Percentiles rank a stretch among this genome's conserved stretches.
Evolutionary conservation across 2,888 invertebrate species (phyloP).

Genomic region (Adelphocoris suturalis): DNA sequence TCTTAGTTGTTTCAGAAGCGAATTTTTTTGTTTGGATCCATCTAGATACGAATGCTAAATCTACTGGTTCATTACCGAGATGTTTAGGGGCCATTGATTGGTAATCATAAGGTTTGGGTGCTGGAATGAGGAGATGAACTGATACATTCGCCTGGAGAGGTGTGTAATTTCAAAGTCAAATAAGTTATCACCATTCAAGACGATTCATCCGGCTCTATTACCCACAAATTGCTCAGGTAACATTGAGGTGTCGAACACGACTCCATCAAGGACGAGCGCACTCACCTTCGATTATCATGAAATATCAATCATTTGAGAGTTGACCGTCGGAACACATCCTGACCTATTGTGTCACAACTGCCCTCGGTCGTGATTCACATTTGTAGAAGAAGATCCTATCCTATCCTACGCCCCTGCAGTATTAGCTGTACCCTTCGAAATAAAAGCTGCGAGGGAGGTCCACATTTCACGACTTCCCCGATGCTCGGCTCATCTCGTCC

Average conservation of each 20-base stretch:
- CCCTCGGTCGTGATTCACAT: conserved; percentile 44
- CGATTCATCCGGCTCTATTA: background rate
- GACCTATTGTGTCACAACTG: conserved; percentile 58
- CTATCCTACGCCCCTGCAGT: no score
- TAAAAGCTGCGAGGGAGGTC: conserved; percentile 3
- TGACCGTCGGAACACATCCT: conserved; percentile 1
- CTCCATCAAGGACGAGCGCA: background rate
- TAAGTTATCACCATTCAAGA: background rate
- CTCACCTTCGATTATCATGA: conserved; percentile 22
- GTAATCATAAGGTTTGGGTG: no score
- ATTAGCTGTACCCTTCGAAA: conserved; percentile 18
- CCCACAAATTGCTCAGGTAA: background rate
- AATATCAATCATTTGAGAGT: conserved; percentile 20
- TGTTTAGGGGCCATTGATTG: no score
- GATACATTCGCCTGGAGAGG: background rate
- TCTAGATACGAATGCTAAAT: no score
- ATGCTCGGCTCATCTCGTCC: background rate
- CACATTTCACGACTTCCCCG: conserved; percentile 56
- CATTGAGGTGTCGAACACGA: conserved; percentile 36
- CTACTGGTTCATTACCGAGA: no score
- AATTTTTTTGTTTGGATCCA: no score
- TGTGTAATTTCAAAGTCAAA: background rate
- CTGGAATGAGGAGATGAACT: no score
- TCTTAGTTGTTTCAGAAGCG: no score
- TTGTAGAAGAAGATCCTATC: conserved; percentile 12